Evolutionary conservation across 2,888 invertebrate species (phyloP).

Genomic region (Acrobasis suavella): DNA sequence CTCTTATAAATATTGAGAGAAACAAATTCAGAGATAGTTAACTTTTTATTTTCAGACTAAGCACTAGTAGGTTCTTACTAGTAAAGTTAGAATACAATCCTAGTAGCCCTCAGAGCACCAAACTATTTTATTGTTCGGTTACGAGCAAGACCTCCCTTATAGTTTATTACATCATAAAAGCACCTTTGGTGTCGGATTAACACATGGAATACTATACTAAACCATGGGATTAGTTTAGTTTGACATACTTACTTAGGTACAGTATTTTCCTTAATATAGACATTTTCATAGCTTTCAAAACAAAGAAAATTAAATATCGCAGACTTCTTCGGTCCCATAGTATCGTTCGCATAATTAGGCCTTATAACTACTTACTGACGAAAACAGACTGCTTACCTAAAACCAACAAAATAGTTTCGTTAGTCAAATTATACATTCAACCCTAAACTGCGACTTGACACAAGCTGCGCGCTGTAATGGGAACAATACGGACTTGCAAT

Average conservation of each 20-base stretch:
- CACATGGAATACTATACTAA: slow-evolving; percentile 25
- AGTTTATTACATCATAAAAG: slow-evolving; percentile 31
- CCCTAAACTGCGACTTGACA: slow-evolving; percentile 54
- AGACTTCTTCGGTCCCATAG: neutral
- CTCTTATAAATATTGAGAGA: too few species aligned
- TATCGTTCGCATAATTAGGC: neutral
- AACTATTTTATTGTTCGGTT: slow-evolving; percentile 24
- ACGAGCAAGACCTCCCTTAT: slow-evolving; percentile 26
- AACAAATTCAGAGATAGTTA: too few species aligned
- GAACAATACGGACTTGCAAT: slow-evolving; percentile 66
- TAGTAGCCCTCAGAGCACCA: slow-evolving; percentile 10
- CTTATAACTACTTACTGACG: slow-evolving; percentile 11
- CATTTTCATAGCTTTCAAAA: neutral
- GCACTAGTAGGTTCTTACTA: neutral
- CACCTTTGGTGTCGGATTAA: slow-evolving; percentile 30
- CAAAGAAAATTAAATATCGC: neutral
- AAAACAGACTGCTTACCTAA: slow-evolving; percentile 46
- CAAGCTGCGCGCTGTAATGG: slow-evolving; percentile 57
- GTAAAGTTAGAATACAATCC: slow-evolving; percentile 15
- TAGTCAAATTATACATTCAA: slow-evolving; percentile 46
- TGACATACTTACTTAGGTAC: neutral
- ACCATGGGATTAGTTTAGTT: slow-evolving; percentile 25
- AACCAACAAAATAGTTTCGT: slow-evolving; percentile 39
- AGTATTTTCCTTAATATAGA: neutral
- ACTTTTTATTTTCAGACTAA: neutral